phyloP scores from a whole-genome alignment of 1,140 invertebrate genomes.

The Gonatopus flavifemur region DNA sequence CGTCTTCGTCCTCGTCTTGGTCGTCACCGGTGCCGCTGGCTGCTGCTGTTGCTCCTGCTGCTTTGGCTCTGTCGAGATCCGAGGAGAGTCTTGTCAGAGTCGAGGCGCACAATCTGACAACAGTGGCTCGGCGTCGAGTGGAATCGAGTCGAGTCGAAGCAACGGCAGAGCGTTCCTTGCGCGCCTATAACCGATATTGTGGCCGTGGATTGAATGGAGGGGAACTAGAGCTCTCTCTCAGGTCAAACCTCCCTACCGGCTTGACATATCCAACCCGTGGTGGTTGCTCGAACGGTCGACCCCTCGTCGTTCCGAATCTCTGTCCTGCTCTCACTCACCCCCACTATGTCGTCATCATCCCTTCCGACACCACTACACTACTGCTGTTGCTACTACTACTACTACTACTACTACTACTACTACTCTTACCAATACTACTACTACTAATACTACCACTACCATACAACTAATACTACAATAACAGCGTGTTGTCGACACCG shows the following conservation, averaged over 20 bases:
- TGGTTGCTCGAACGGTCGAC: conserved; percentile 27
- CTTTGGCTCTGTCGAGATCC: no score
- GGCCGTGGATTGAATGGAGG: conserved; percentile 56
- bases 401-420: conserved; percentile 3
- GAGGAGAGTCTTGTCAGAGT: no score
- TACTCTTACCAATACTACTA: no score
- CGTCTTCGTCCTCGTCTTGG: conserved; percentile 4
- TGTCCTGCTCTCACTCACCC: conserved; percentile 9
- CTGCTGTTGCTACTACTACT: not conserved
- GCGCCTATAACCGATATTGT: conserved; percentile 59
- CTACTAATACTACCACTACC: no score
- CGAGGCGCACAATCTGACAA: conserved; percentile 51
- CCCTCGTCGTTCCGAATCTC: conserved; percentile 25
- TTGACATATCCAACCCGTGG: conserved; percentile 37
- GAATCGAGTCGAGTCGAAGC: no score
- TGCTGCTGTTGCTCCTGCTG: not conserved
- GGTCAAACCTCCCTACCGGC: conserved; percentile 49
- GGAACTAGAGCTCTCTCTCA: conserved; percentile 55
- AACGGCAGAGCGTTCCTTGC: no score
- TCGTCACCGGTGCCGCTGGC: no score
- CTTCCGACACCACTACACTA: not conserved
- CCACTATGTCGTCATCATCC: conserved; percentile 3
- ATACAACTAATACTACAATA: not conserved
- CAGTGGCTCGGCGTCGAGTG: conserved; percentile 53
- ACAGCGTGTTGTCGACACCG: no score